Conservation (phyloP, 2,113 vertebrate genomes). For the Alethe castanea region DNA sequence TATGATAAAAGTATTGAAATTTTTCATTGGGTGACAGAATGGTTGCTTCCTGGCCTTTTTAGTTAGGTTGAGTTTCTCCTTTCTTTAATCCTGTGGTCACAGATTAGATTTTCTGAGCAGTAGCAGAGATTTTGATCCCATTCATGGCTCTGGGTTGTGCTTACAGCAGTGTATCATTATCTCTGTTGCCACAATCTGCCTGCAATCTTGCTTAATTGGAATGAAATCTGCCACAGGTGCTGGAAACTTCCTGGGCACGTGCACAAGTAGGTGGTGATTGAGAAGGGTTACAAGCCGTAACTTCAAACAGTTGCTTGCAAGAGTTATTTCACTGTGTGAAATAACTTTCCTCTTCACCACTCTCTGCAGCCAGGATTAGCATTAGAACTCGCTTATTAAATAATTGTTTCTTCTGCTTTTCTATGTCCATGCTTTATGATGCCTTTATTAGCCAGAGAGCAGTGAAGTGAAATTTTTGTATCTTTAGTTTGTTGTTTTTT, state of each 20-base stretch:
- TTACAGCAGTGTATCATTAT: neutral
- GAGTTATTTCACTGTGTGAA: neutral
- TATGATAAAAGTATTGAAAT: neutral
- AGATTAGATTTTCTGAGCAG: neutral
- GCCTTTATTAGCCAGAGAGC: neutral
- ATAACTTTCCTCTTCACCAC: neutral
- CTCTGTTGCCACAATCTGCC: neutral
- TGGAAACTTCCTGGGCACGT: neutral
- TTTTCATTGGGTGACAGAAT: neutral
- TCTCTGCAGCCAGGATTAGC: neutral
- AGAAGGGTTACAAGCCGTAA: neutral
- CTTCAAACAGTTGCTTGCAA: neutral
- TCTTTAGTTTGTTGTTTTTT: neutral
- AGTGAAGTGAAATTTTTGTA: neutral
- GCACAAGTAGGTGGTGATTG: neutral
- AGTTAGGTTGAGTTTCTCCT: neutral
- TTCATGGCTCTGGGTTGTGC: neutral
- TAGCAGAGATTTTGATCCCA: neutral
- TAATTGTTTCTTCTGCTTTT: neutral
- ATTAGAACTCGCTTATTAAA: neutral
- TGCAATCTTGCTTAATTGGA: neutral
- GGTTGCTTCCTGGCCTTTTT: neutral
- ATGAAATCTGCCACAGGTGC: neutral
- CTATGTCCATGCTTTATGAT: neutral
- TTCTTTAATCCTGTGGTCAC: neutral